Evolutionary conservation across 2,113 vertebrate species (phyloP), one percentile per base, ranked within the genome.

Genomic region (Corydoras maculifer): DNA sequence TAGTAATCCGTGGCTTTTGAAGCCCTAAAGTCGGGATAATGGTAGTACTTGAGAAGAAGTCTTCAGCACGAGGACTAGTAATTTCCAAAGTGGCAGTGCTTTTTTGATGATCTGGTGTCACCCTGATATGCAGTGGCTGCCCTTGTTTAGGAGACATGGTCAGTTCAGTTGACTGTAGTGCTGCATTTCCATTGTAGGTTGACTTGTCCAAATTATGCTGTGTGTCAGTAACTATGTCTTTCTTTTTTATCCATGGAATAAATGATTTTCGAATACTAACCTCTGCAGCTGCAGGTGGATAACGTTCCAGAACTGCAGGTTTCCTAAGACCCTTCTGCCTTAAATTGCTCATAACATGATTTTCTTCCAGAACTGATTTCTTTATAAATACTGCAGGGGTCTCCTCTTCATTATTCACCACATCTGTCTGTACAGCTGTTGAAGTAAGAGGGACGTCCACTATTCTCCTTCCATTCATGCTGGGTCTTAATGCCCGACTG

Each of bases 41-140:
- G 5, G 95, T 93, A 69, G 95, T 92, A 73, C 91, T 97, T 50
- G 95, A 96, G 82, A 97, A 98, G 81, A 98, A 97, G 32, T 99
- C 95, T 54, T 96, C 92, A 0, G 92, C 87, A 0, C 89, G 86
- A 4, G 95, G 94, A 62, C 95, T 93, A 7, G 92, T 96, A 84
- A 99, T 98, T 85, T 99, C 95, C 85, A 99, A 68, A 49, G 93
- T 98, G 14, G 96, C 95, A 0, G 92, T 94, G 83, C 93, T 94
- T 81, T 92, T 93, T 68, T 86, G 88, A 0, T 91, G 92, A 73
- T 96, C 92, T 0, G 97, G 94, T 0, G 92, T 98, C 66, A 99
- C 94, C 0, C 94, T 90, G 69, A 99, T 99, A 68, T 93, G 95
- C 68, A 99, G 87, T 1, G 97, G 95, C 2, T 90, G 93, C 6